These are phyloP conservation scores for Passer montanus DNA, from an alignment of 2,113 vertebrate genomes.

Conservation along the genomic window DNA sequence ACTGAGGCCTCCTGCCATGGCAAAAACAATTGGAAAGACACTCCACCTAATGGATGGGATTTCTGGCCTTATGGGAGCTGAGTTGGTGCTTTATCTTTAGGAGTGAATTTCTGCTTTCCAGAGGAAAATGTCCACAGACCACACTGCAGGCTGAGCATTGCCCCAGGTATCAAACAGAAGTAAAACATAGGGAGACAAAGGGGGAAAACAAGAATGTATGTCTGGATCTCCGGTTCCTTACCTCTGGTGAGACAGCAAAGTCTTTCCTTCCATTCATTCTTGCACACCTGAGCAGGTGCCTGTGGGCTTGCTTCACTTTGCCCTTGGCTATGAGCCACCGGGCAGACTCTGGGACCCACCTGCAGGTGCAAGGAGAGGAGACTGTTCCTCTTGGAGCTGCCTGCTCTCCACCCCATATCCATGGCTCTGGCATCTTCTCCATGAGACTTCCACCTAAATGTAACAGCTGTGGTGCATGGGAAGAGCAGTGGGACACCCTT, in stretches of 20 bases:
- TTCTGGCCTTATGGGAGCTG: not conserved
- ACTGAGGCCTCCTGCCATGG: not conserved
- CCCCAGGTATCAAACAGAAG: not conserved
- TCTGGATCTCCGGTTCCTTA: not conserved
- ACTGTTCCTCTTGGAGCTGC: not conserved
- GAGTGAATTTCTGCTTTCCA: not conserved
- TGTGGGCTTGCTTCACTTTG: constrained; percentile 75
- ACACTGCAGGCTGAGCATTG: not conserved
- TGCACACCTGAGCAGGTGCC: constrained; percentile 82
- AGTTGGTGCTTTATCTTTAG: not conserved
- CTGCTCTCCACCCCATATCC: not conserved
- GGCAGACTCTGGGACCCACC: constrained; percentile 93
- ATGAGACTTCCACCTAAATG: not conserved
- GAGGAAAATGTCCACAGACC: not conserved
- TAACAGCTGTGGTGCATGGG: not conserved
- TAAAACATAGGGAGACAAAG: not conserved
- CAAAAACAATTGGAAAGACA: not conserved
- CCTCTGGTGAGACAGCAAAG: constrained; percentile 31
- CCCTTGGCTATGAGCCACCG: constrained; percentile 87
- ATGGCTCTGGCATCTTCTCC: not conserved
- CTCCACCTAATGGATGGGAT: not conserved
- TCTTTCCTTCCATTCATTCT: constrained; percentile 74
- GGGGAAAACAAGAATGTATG: not conserved
- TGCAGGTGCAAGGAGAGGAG: constrained; percentile 33
- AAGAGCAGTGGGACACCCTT: not conserved